Evolutionary conservation across 2,888 invertebrate species (phyloP).

Genomic region (Pachydiplax longipennis): DNA sequence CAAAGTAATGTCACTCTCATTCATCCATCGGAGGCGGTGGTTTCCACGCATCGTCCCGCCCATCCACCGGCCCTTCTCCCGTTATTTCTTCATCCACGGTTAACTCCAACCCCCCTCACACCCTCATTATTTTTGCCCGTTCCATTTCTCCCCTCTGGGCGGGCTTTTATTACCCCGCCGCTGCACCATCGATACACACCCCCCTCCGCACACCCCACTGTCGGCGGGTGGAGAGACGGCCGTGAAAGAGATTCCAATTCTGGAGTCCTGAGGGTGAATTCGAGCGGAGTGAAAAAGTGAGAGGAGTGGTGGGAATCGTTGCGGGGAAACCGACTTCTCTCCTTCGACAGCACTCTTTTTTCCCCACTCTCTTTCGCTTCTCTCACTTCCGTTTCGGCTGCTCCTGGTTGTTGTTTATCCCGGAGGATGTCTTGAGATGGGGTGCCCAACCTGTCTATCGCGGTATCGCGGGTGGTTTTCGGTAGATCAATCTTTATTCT

Average conservation of each 20-base stretch:
- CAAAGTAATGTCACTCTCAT: constrained; percentile 5
- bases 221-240: neutral
- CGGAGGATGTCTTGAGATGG: too few relatives aligned
- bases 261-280: too few relatives aligned
- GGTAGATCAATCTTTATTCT: too few relatives aligned
- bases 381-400: too few relatives aligned
- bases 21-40: constrained; percentile 18
- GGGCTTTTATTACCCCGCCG: constrained; percentile 18
- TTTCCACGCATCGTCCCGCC: constrained; percentile 30
- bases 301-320: too few relatives aligned
- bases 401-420: too few relatives aligned
- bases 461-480: too few relatives aligned
- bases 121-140: neutral
- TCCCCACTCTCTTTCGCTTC: neutral
- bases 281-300: too few relatives aligned
- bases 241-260: too few relatives aligned
- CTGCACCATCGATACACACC: neutral
- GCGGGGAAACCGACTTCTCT: too few relatives aligned
- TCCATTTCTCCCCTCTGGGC: neutral
- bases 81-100: neutral
- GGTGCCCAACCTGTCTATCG: too few relatives aligned
- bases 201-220: neutral
- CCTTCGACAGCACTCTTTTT: neutral
- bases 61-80: neutral
- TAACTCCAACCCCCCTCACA: neutral